A percentile compares a stretch with the other conserved stretches of the same genome.
Evolutionary conservation across 2,888 invertebrate species (phyloP).

Genomic region (Acholoe squamosa): DNA sequence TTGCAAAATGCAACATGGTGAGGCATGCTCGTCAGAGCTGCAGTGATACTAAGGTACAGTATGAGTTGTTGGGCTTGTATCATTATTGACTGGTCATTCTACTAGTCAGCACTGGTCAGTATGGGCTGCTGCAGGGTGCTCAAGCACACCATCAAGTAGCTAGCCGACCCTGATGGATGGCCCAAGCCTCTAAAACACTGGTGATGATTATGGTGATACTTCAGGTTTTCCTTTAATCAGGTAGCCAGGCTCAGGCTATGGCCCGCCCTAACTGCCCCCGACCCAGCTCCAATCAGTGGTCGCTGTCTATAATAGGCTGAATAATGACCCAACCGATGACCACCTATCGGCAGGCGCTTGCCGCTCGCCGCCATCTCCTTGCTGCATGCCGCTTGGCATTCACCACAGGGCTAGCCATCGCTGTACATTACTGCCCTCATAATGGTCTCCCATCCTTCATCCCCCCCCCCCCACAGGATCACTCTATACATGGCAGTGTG

Average conservation of each 20-base stretch:
- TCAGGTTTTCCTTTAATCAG: slow-evolving; percentile 55
- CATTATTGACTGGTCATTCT: neutral
- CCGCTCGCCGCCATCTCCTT: neutral
- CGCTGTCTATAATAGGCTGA: slow-evolving; percentile 51
- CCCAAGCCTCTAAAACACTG: slow-evolving; percentile 35
- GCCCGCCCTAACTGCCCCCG: slow-evolving; percentile 59
- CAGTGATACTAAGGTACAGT: no score
- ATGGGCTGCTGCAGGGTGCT: neutral
- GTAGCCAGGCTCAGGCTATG: neutral
- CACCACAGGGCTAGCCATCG: neutral
- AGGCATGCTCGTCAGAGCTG: slow-evolving; percentile 1
- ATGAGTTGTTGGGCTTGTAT: no score
- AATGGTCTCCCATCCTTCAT: neutral
- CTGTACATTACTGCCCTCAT: neutral
- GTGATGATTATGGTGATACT: slow-evolving; percentile 56
- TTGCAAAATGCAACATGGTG: no score
- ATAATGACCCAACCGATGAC: slow-evolving; percentile 24
- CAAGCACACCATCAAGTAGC: neutral
- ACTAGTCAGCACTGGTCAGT: neutral
- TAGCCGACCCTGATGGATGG: slow-evolving; percentile 16
- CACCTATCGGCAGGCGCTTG: neutral
- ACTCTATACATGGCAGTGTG: no score
- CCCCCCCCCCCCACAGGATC: no score
- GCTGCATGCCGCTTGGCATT: neutral
- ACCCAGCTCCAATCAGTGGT: slow-evolving; percentile 37